Conservation (phyloP, 2,797 vertebrate genomes). For the Psittacula echo region DNA sequence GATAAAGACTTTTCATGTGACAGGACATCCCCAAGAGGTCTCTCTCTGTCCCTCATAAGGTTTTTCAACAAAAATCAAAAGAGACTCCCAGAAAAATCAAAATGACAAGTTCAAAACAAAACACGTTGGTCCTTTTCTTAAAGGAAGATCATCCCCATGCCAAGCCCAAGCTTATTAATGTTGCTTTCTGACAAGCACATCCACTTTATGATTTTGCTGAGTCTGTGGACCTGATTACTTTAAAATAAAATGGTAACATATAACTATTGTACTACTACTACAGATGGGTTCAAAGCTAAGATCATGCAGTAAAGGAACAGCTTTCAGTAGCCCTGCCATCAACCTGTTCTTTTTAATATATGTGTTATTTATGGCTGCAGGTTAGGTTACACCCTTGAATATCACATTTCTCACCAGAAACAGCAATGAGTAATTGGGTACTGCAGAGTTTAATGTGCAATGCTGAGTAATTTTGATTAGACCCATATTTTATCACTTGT, state of each 20-base stretch:
- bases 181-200: conserved; percentile 43
- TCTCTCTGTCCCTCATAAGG: not conserved
- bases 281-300: not conserved
- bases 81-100: conserved; percentile 49
- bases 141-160: not conserved
- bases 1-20: conserved; percentile 10
- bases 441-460: conserved; percentile 55
- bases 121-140: not conserved
- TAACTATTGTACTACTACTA: not conserved
- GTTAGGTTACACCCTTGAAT: conserved; percentile 49
- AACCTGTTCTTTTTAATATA: conserved; percentile 14
- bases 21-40: not conserved
- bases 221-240: not conserved
- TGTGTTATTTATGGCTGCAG: conserved; percentile 49
- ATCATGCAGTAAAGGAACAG: not conserved
- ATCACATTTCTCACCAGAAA: conserved; percentile 68
- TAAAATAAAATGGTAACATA: not conserved
- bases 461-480: conserved; percentile 74
- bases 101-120: conserved; percentile 59
- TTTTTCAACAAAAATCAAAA: conserved; percentile 45
- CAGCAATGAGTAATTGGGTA: conserved; percentile 67
- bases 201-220: conserved; percentile 31
- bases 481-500: conserved; percentile 67
- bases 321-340: not conserved
- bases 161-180: conserved; percentile 49